Evolutionary conservation across 2,113 vertebrate species (phyloP).

Genomic region (Alethe castanea): DNA sequence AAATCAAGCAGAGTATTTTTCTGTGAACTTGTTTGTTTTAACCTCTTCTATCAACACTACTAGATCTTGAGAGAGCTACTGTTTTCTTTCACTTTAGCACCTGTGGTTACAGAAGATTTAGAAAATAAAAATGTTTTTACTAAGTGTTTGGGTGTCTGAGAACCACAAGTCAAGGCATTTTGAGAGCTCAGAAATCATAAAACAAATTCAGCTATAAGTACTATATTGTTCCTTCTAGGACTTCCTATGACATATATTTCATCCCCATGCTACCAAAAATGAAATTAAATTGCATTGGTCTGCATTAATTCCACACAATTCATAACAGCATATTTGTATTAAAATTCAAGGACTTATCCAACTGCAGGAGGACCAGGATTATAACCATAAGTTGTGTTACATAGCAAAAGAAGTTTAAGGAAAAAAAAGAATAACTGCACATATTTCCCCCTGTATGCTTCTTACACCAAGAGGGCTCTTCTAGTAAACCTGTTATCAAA

Average conservation of each 20-base stretch:
- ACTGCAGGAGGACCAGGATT: background rate
- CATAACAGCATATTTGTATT: background rate
- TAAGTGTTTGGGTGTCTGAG: background rate
- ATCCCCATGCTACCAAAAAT: background rate
- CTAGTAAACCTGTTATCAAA: background rate
- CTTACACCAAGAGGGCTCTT: background rate
- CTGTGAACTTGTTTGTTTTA: background rate
- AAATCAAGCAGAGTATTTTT: background rate
- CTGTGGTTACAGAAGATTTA: background rate
- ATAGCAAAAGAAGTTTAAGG: background rate
- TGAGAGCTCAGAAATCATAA: background rate
- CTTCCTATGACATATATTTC: background rate
- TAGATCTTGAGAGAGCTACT: background rate
- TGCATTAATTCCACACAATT: background rate
- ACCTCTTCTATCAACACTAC: background rate
- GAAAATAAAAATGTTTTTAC: background rate
- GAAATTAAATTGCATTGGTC: background rate
- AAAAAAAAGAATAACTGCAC: background rate
- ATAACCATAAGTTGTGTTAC: background rate
- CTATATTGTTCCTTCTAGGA: background rate
- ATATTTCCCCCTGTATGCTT: background rate
- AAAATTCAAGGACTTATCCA: background rate
- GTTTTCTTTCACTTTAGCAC: slow-evolving; percentile 4
- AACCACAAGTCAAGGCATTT: background rate
- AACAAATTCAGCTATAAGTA: background rate